A percentile compares a stretch with the other conserved stretches of the same genome.
phyloP scores from a whole-genome alignment of 2,888 invertebrate species.

The Scaptomyza reducta region DNA sequence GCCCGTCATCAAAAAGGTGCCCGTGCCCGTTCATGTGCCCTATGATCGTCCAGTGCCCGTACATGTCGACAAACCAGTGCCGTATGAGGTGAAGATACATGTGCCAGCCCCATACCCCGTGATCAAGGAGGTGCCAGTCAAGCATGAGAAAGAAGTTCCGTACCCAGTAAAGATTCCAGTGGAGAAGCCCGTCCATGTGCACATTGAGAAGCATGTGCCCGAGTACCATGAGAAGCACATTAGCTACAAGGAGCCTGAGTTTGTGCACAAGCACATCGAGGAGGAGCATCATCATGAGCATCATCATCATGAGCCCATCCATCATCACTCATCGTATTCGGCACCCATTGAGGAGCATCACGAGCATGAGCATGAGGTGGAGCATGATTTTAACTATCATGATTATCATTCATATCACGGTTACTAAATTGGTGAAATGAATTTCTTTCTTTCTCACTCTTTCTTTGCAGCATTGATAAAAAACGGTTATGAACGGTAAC shows the following conservation, averaged over 20 bases:
- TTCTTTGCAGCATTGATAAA: slow-evolving; percentile 79
- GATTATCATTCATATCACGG: slow-evolving; percentile 73
- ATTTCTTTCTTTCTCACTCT: slow-evolving; percentile 62
- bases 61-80: slow-evolving; percentile 90
- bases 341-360: slow-evolving; percentile 70
- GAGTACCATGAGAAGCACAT: slow-evolving; percentile 86
- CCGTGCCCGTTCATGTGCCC: slow-evolving; percentile 88
- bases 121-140: slow-evolving; percentile 87
- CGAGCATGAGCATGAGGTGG: slow-evolving; percentile 83
- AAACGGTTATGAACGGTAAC: slow-evolving; percentile 49
- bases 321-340: slow-evolving; percentile 67
- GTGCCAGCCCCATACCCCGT: slow-evolving; percentile 89
- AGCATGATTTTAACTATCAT: slow-evolving; percentile 82
- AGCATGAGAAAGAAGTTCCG: slow-evolving; percentile 89
- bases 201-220: slow-evolving; percentile 90
- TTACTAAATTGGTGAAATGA: slow-evolving; percentile 69
- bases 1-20: slow-evolving; percentile 87
- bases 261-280: slow-evolving; percentile 86
- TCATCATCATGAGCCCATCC: slow-evolving; percentile 63
- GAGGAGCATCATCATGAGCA: slow-evolving; percentile 77
- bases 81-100: slow-evolving; percentile 90
- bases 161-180: slow-evolving; percentile 89
- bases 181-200: slow-evolving; percentile 89
- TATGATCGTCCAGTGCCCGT: slow-evolving; percentile 88
- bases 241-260: slow-evolving; percentile 89